Evolutionary conservation across 1,140 invertebrate species (phyloP).

Genomic region (Anoplolepis gracilipes): DNA sequence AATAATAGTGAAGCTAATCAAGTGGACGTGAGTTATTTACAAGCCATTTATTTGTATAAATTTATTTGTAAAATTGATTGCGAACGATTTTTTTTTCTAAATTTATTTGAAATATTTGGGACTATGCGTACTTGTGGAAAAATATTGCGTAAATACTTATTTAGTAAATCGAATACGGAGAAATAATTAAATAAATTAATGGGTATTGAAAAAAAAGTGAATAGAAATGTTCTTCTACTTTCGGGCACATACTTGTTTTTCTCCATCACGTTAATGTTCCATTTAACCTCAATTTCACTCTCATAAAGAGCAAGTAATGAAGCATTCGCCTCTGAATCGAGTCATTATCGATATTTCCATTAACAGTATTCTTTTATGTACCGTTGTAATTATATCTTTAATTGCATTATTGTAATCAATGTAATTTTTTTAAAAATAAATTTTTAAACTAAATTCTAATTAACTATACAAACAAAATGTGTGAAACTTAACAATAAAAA

Average conservation of each 20-base stretch:
- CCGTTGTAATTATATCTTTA: constrained; percentile 1
- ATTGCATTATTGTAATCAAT: not conserved
- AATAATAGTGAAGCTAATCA: not conserved
- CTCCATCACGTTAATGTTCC: constrained; percentile 29
- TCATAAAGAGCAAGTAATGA: constrained; percentile 49
- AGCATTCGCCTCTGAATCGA: constrained; percentile 29
- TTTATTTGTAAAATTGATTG: not conserved
- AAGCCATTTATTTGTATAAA: not conserved
- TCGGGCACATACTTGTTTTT: constrained; percentile 22
- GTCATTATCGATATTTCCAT: constrained; percentile 28
- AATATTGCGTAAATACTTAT: not conserved
- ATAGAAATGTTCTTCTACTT: constrained; percentile 48
- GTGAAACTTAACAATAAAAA: not conserved
- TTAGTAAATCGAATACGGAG: not conserved
- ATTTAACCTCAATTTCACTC: constrained; percentile 48
- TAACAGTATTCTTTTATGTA: constrained; percentile 15
- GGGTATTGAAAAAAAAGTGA: constrained; percentile 1
- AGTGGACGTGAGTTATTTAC: constrained; percentile 27
- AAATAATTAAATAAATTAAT: constrained; percentile 12
- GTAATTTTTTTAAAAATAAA: not conserved
- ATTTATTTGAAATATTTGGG: not conserved
- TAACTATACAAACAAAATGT: not conserved
- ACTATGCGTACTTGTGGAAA: not conserved
- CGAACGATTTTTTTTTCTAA: not conserved
- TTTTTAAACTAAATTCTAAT: not conserved